These are phyloP conservation scores for Antennarius striatus DNA, from an alignment of 2,113 vertebrate genomes.

Conservation along the genomic window DNA sequence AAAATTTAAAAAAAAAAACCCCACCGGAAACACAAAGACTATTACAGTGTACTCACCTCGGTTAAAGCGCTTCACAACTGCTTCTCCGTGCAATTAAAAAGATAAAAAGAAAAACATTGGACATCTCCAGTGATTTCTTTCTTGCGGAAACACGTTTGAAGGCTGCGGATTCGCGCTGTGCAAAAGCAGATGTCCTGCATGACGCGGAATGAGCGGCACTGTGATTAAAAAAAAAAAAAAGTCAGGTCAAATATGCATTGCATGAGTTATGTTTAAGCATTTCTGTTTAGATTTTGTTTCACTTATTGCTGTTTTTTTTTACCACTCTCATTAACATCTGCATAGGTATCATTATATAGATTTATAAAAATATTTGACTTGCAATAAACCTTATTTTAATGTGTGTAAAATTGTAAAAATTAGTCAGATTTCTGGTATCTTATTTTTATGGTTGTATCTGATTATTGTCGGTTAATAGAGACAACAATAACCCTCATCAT, in stretches of 20 bases:
- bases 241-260: background rate
- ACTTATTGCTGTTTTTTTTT: no score
- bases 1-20: background rate
- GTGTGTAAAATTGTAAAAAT: no score
- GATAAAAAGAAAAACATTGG: constrained; percentile 6
- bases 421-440: no score
- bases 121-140: background rate
- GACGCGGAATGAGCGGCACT: constrained; percentile 41
- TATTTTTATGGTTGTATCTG: no score
- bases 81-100: background rate
- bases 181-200: constrained; percentile 53
- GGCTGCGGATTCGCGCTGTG: constrained; percentile 26
- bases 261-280: no score
- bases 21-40: background rate
- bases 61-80: background rate
- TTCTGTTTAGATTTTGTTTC: no score
- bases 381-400: no score
- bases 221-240: constrained; percentile 8
- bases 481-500: no score
- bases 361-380: no score
- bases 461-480: no score
- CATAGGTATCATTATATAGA: no score
- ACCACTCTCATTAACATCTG: no score
- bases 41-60: constrained; percentile 35
- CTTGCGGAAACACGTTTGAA: background rate